These are phyloP conservation scores for Ceratotherium simum DNA, from an alignment of 2,113 vertebrate genomes.

Conservation along the genomic window DNA sequence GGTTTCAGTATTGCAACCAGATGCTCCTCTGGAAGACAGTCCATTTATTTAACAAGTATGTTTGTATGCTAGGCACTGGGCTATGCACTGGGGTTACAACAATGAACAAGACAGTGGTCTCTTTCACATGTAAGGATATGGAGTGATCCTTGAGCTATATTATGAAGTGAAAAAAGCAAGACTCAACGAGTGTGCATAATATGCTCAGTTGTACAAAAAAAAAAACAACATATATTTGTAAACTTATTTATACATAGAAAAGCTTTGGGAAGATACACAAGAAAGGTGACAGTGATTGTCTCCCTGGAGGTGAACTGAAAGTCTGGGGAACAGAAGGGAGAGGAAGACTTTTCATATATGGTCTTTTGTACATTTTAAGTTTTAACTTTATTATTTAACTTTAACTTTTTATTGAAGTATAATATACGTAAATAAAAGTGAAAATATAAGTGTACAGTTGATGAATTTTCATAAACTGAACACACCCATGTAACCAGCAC, in stretches of 20 bases:
- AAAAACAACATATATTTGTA: not conserved
- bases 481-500: not conserved
- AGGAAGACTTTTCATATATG: not conserved
- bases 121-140: not conserved
- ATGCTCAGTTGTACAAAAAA: not conserved
- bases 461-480: slow-evolving; percentile 36
- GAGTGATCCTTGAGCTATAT: not conserved
- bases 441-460: slow-evolving; percentile 8
- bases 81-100: not conserved
- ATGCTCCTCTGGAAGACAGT: not conserved
- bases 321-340: not conserved
- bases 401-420: slow-evolving; percentile 39
- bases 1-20: not conserved
- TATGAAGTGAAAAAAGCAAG: not conserved
- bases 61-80: not conserved
- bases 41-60: not conserved
- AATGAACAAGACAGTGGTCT: not conserved
- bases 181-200: not conserved
- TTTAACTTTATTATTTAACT: not conserved
- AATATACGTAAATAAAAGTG: not conserved
- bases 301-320: not conserved
- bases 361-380: slow-evolving; percentile 20
- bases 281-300: not conserved
- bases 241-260: not conserved
- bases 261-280: not conserved